phyloP scores from a whole-genome alignment of 64 coral and sea anemone genomes.

The Trachythela sp. region DNA sequence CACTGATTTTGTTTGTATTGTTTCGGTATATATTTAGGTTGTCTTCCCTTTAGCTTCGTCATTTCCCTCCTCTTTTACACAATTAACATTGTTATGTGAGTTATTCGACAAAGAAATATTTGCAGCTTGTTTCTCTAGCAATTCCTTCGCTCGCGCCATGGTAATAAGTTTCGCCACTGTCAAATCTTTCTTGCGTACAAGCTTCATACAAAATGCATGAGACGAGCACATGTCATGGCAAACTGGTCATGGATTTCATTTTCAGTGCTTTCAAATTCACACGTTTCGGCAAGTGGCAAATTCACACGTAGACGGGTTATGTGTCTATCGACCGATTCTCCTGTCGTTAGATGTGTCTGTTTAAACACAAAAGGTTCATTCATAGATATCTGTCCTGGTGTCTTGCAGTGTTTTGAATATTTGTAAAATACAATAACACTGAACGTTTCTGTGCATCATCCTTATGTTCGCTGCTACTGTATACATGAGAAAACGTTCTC shows the following conservation, averaged over 20 bases:
- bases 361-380: background rate
- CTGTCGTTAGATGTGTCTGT: background rate
- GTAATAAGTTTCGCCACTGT: background rate
- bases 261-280: background rate
- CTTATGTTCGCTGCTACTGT: background rate
- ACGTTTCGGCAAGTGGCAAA: background rate
- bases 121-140: background rate
- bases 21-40: background rate
- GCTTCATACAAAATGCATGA: background rate
- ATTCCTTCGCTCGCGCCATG: background rate
- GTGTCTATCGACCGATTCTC: background rate
- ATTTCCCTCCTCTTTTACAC: background rate
- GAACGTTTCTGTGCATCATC: background rate
- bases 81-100: background rate
- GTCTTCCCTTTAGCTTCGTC: background rate
- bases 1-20: background rate
- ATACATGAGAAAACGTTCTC: no score
- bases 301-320: background rate
- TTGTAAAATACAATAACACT: background rate
- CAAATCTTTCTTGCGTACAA: no score
- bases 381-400: background rate
- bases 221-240: background rate
- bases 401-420: slow-evolving; percentile 13
- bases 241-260: background rate
- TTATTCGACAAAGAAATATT: background rate